phyloP scores from a whole-genome alignment of 2,888 invertebrate species.

The Encarsia formosa region DNA sequence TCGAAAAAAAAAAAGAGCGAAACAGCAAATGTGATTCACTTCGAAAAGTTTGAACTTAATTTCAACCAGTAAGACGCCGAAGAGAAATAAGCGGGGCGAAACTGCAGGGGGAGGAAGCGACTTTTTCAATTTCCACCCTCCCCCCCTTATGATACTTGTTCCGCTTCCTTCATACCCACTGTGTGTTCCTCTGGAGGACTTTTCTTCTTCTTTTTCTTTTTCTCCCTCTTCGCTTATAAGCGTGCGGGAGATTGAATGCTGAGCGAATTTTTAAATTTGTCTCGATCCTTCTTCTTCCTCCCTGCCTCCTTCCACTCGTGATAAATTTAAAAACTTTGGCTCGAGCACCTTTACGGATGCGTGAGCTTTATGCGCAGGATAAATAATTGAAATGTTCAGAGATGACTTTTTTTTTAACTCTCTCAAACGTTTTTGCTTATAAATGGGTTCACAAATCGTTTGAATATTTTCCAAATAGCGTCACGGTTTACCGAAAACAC shows the following conservation, averaged over 20 bases:
- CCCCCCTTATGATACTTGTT: slow-evolving; percentile 10
- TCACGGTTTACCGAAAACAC: too few relatives aligned
- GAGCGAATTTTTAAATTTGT: slow-evolving; percentile 22
- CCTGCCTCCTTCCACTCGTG: too few relatives aligned
- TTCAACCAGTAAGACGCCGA: slow-evolving; percentile 11
- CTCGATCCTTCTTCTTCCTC: too few relatives aligned
- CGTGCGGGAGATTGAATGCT: slow-evolving; percentile 15
- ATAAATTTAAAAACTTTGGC: slow-evolving; percentile 21
- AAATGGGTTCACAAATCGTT: too few relatives aligned
- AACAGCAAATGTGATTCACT: slow-evolving; percentile 23
- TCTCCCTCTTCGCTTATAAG: background rate
- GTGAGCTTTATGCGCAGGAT: too few relatives aligned
- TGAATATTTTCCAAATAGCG: too few relatives aligned
- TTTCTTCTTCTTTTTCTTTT: background rate
- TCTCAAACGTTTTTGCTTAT: too few relatives aligned
- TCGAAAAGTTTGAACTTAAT: slow-evolving; percentile 29
- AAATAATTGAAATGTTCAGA: too few relatives aligned
- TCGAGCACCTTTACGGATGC: background rate
- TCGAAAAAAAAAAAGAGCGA: too few relatives aligned
- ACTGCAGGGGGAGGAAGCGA: slow-evolving; percentile 14
- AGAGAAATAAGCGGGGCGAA: slow-evolving; percentile 13
- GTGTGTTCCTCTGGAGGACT: too few relatives aligned
- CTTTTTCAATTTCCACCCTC: slow-evolving; percentile 24
- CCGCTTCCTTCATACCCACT: too few relatives aligned
- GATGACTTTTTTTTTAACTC: too few relatives aligned